Base-by-base conservation (phyloP, 92 coral and sea anemone genomes). In the Paragorgia papillata region DNA sequence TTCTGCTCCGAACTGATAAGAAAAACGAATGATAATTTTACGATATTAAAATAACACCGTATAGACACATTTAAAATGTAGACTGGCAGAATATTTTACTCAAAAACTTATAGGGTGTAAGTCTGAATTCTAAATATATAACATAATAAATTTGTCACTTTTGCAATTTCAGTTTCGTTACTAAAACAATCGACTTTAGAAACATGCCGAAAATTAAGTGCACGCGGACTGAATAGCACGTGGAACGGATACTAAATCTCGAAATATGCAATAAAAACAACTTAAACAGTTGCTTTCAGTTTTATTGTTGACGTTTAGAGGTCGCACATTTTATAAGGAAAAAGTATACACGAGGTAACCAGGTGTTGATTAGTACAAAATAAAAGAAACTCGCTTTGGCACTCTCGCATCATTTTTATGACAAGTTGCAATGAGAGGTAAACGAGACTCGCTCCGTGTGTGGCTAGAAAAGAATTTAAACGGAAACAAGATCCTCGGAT, bases 391-490 rank as follows among this genome's bases (percentile, higher is more conserved):
- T 51, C 32, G 31, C n/a, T 30, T 20, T 7, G 27, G 2, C 21
- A 25, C 43, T 33, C 69, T 12, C 13, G 22, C 48, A 35, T 68
- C 75, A 68, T 50, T 68, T 44, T 39, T 24, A 44, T 34, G 59
- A 25, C 73, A 44, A 68, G 34, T 2, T 22, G 64, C n/a, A 33
- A 71, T 71, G 78, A 51, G 32, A 37, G 78, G 62, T 19, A 71
- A 71, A 33, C 34, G 78, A 34, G 78, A 71, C 37, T 71, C 78
- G 8, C 91, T 95, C 32, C 90, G 96, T 21, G 95, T 93, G n/a
- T 95, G 99, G 99, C 79, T 95, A 39, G 90, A 87, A 65, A 83
- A 61, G 62, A 84, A 80, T 66, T 75, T 90, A 19, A 88, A 95
- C 73, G 66, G 69, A 13, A 89, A 83, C 20, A 67, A 62, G 21